Conservation (phyloP, 2,113 vertebrate species). For the Atherinomorus stipes region DNA sequence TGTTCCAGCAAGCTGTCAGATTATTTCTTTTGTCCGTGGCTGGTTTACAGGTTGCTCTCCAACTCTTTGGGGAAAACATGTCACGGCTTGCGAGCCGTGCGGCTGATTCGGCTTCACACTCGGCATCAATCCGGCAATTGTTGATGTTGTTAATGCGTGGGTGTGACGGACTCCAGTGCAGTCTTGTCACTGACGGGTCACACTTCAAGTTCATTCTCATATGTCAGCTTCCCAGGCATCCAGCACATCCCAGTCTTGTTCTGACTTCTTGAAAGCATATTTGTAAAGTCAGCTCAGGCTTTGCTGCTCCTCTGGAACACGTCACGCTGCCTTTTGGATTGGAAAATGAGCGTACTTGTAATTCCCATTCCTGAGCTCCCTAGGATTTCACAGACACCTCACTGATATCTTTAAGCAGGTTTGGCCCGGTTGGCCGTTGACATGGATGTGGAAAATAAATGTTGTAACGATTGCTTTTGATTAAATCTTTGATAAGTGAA, state of each 20-base stretch:
- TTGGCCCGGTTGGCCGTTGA: slow-evolving; percentile 24
- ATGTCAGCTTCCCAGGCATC: slow-evolving; percentile 12
- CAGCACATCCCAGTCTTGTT: neutral
- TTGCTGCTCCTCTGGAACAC: slow-evolving; percentile 36
- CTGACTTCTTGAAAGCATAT: slow-evolving; percentile 39
- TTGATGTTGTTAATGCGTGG: slow-evolving; percentile 14
- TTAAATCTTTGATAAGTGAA: neutral
- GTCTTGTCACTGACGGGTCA: slow-evolving; percentile 38
- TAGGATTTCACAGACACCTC: slow-evolving; percentile 2
- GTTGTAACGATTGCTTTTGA: neutral
- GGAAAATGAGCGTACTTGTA: slow-evolving; percentile 39
- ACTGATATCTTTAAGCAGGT: slow-evolving; percentile 14
- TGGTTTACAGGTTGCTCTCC: slow-evolving; percentile 6
- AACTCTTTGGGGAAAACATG: slow-evolving; percentile 1
- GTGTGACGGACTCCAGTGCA: slow-evolving; percentile 18
- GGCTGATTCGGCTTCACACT: slow-evolving; percentile 8
- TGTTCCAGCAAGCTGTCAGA: slow-evolving; percentile 24
- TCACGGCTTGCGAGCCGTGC: slow-evolving; percentile 20
- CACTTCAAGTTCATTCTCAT: slow-evolving; percentile 19
- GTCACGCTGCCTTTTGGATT: slow-evolving; percentile 30
- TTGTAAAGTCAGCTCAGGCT: slow-evolving; percentile 35
- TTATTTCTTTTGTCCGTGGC: slow-evolving; percentile 21
- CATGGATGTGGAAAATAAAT: neutral
- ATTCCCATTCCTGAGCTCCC: slow-evolving; percentile 28
- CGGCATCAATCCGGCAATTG: slow-evolving; percentile 4